Conservation (phyloP, 2,888 invertebrate genomes). For the Drosophila setosimentum region DNA sequence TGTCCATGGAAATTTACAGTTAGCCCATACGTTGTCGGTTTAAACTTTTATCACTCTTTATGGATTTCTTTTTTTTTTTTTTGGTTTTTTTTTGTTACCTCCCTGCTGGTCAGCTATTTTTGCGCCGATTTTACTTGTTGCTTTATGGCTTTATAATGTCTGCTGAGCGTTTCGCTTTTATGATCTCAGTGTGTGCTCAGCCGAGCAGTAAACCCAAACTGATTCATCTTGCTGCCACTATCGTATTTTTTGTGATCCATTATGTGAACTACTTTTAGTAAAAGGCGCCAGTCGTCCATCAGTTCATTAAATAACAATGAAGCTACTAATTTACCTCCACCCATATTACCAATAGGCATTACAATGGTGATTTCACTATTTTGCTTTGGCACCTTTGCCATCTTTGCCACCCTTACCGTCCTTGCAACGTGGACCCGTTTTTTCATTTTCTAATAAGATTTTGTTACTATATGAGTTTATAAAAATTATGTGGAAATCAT, state of each 20-base stretch:
- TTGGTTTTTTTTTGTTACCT: slow-evolving; percentile 3
- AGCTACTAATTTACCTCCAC: neutral
- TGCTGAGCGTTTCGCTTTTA: slow-evolving; percentile 70
- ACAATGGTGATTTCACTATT: neutral
- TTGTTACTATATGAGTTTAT: neutral
- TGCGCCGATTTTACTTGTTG: slow-evolving; percentile 66
- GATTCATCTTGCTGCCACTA: slow-evolving; percentile 55
- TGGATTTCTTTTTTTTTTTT: slow-evolving; percentile 8
- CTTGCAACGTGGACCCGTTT: slow-evolving; percentile 28
- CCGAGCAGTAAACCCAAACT: slow-evolving; percentile 57
- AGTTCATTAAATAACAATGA: neutral
- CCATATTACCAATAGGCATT: neutral
- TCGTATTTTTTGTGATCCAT: slow-evolving; percentile 40
- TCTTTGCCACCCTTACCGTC: slow-evolving; percentile 1
- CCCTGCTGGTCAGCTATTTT: slow-evolving; percentile 50
- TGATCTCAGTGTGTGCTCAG: slow-evolving; percentile 59
- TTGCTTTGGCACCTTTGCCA: slow-evolving; percentile 5
- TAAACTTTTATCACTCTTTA: slow-evolving; percentile 55
- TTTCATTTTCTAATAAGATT: neutral
- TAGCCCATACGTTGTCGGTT: slow-evolving; percentile 12
- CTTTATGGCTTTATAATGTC: slow-evolving; percentile 81
- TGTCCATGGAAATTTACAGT: slow-evolving; percentile 42
- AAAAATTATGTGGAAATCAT: neutral
- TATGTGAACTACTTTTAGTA: slow-evolving; percentile 11
- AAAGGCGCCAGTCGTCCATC: slow-evolving; percentile 37